A percentile compares a stretch with the other conserved stretches of the same genome.
These are phyloP conservation scores for Acanthaster planci DNA, from an alignment of 35 echinoderm and acorn worm genomes.

Conservation along the genomic window DNA sequence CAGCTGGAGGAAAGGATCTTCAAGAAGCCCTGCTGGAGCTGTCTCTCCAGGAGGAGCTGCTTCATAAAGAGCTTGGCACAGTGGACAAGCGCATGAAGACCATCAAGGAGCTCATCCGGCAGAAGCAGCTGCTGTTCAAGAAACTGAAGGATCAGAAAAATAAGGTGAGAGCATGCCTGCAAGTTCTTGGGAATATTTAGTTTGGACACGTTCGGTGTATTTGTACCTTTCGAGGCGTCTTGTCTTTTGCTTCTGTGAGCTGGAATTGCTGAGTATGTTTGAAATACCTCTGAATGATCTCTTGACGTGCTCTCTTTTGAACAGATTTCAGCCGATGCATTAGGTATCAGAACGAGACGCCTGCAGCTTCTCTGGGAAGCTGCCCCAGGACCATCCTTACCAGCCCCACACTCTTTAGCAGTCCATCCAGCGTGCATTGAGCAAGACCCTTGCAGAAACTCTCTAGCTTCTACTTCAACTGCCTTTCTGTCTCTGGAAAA, in stretches of 20 bases:
- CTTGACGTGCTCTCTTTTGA: neutral
- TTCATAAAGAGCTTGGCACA: conserved; percentile 22
- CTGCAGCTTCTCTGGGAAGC: conserved; percentile 17
- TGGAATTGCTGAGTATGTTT: too few relatives aligned
- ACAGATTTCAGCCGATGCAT: neutral
- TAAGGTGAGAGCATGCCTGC: conserved; percentile 5
- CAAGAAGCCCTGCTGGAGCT: conserved; percentile 25
- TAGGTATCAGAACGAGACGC: conserved; percentile 1
- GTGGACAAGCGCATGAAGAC: conserved; percentile 1
- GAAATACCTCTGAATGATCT: too few relatives aligned
- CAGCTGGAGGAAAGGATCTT: neutral
- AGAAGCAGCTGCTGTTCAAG: conserved; percentile 10
- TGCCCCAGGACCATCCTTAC: neutral
- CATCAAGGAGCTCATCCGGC: conserved; percentile 7
- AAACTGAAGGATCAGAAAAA: conserved; percentile 43
- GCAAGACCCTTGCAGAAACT: too few relatives aligned
- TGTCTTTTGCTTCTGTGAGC: too few relatives aligned
- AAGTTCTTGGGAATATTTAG: too few relatives aligned
- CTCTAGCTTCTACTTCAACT: too few relatives aligned
- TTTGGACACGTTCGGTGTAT: too few relatives aligned
- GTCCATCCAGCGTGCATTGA: too few relatives aligned
- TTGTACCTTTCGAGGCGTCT: too few relatives aligned
- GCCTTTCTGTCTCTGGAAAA: too few relatives aligned
- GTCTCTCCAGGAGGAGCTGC: conserved; percentile 28
- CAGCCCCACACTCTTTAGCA: too few relatives aligned